These are phyloP conservation scores for Oreochromis mossambicus DNA, from an alignment of 2,797 vertebrate species.

Conservation along the genomic window DNA sequence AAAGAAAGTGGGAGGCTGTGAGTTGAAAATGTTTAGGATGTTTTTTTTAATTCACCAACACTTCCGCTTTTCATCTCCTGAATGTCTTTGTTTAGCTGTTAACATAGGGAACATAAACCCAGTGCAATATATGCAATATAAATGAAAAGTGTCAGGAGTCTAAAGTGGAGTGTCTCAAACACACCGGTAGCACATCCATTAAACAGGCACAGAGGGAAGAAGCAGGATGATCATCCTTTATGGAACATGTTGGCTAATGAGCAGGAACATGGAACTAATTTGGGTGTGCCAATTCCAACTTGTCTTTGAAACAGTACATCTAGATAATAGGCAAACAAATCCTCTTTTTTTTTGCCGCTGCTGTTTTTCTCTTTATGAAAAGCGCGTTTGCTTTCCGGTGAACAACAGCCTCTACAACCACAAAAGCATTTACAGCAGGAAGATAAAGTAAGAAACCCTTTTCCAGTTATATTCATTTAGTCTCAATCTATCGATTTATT, in stretches of 20 bases:
- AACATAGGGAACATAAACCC: background rate
- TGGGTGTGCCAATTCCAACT: background rate
- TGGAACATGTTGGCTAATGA: background rate
- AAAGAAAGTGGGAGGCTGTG: background rate
- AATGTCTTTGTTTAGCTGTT: background rate
- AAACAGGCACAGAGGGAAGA: background rate
- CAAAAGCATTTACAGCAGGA: background rate
- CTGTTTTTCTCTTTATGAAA: background rate
- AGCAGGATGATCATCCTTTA: background rate
- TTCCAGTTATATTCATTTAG: background rate
- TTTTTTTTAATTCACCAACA: slow-evolving; percentile 24
- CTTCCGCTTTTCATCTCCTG: slow-evolving; percentile 23
- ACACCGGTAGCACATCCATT: background rate
- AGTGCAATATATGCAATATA: background rate
- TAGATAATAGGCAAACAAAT: background rate
- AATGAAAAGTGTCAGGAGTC: background rate
- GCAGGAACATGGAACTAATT: background rate
- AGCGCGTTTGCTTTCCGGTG: background rate
- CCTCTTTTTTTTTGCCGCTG: background rate
- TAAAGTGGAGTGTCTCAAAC: background rate
- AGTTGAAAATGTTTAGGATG: slow-evolving; percentile 7
- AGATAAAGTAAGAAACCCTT: background rate
- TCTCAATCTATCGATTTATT: background rate
- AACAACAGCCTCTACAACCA: background rate
- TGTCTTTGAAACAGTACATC: background rate